phyloP scores from a whole-genome alignment of 1,140 invertebrate species.

The Macrostomum lignano region DNA sequence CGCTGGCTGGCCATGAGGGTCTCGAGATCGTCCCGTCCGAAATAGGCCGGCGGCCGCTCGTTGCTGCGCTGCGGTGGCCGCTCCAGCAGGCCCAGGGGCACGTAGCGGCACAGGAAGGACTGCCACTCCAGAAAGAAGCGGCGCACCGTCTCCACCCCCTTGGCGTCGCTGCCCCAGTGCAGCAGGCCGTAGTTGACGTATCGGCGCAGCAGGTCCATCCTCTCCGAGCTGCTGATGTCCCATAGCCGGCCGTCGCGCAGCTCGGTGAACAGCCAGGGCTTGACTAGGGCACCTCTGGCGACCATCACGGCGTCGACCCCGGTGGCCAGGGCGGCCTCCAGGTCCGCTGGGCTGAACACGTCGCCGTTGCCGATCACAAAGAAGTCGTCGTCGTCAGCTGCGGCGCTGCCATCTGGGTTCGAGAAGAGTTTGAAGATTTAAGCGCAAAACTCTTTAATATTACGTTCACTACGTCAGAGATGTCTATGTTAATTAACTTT shows the following conservation, averaged over 20 bases:
- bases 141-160: slow-evolving; percentile 67
- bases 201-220: slow-evolving; percentile 62
- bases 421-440: no score
- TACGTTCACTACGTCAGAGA: no score
- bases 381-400: no score
- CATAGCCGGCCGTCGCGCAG: slow-evolving; percentile 69
- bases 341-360: slow-evolving; percentile 66
- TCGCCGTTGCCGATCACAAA: slow-evolving; percentile 83
- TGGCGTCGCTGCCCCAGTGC: slow-evolving; percentile 72
- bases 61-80: slow-evolving; percentile 75
- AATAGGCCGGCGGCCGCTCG: slow-evolving; percentile 57
- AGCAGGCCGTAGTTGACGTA: slow-evolving; percentile 77
- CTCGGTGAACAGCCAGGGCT: slow-evolving; percentile 95
- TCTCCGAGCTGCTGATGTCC: slow-evolving; percentile 61
- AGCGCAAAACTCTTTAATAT: no score
- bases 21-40: slow-evolving; percentile 70
- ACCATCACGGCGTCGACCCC: slow-evolving; percentile 28
- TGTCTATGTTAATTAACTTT: no score
- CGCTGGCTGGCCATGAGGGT: slow-evolving; percentile 66
- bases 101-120: slow-evolving; percentile 51
- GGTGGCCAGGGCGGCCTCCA: slow-evolving; percentile 28
- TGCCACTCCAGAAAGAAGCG: slow-evolving; percentile 81
- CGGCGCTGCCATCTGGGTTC: no score
- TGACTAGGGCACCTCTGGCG: slow-evolving; percentile 65
- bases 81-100: slow-evolving; percentile 70